phyloP scores from a whole-genome alignment of 2,797 vertebrate genomes.

The Lacerta viridis region DNA sequence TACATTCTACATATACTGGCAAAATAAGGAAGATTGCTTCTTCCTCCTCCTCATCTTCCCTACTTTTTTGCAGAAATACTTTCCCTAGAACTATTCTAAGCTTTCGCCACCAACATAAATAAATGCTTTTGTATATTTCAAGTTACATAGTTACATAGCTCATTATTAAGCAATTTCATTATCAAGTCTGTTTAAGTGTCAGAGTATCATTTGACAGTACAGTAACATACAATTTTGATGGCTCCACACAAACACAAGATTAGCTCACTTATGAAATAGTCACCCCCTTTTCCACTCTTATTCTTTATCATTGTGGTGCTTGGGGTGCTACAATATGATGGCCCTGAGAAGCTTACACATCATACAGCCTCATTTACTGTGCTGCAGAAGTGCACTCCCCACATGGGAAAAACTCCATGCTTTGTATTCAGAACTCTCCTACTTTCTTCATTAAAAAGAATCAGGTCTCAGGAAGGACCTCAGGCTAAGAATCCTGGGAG shows the following conservation, averaged over 20 bases:
- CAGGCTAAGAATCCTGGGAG: too few relatives aligned
- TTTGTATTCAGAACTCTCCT: too few relatives aligned
- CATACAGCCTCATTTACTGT: not conserved
- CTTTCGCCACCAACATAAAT: not conserved
- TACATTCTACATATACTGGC: conserved; percentile 15
- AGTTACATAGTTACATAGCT: not conserved
- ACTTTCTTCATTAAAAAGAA: too few relatives aligned
- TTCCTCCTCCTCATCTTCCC: not conserved
- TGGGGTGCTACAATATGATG: not conserved
- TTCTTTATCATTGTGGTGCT: too few relatives aligned
- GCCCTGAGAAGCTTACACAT: not conserved
- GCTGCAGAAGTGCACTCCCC: not conserved
- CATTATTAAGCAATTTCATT: not conserved
- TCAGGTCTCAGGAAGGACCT: too few relatives aligned
- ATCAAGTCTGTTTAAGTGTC: not conserved
- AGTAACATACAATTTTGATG: not conserved
- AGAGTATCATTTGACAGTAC: not conserved
- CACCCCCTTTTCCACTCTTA: not conserved
- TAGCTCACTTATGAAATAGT: not conserved
- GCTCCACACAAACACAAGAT: not conserved
- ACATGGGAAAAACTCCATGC: too few relatives aligned
- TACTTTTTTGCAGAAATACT: not conserved
- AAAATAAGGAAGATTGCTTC: conserved; percentile 24
- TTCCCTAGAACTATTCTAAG: not conserved
- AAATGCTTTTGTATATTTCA: not conserved